Conservation (phyloP, 2,888 invertebrate species). For the Thereva unica region DNA sequence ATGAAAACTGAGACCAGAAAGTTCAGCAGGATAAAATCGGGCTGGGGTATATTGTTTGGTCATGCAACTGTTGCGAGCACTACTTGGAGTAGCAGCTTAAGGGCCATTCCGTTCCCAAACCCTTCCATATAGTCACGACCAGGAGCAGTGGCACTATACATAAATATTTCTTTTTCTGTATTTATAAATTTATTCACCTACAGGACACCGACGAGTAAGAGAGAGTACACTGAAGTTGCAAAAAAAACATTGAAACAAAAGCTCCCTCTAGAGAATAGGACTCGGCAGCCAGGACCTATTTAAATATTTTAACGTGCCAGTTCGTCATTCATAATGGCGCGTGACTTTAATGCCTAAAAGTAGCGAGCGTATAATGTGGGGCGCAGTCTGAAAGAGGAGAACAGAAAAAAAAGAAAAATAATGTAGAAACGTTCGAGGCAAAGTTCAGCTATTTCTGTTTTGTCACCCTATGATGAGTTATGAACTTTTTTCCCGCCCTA, state of each 20-base stretch:
- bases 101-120: no score
- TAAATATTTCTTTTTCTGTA: background rate
- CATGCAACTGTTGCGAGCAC: slow-evolving; percentile 19
- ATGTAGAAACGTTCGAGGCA: slow-evolving; percentile 16
- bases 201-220: slow-evolving; percentile 7
- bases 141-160: no score
- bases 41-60: slow-evolving; percentile 16
- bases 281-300: slow-evolving; percentile 23
- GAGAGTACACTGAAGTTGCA: background rate
- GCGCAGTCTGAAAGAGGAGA: no score
- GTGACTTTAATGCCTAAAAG: slow-evolving; percentile 31
- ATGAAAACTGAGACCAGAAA: background rate
- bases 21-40: background rate
- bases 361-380: background rate
- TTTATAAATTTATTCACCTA: slow-evolving; percentile 32
- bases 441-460: slow-evolving; percentile 22
- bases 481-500: slow-evolving; percentile 15
- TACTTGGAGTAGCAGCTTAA: no score
- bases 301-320: slow-evolving; percentile 35
- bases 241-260: background rate
- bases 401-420: background rate
- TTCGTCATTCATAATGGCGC: slow-evolving; percentile 34
- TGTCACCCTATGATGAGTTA: slow-evolving; percentile 32
- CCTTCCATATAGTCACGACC: no score
- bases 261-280: background rate